Percentiles rank a stretch among this genome's conserved stretches.
Evolutionary conservation across 92 coral and sea anemone species (phyloP).

Genomic region (Palythoa caribaeorum): DNA sequence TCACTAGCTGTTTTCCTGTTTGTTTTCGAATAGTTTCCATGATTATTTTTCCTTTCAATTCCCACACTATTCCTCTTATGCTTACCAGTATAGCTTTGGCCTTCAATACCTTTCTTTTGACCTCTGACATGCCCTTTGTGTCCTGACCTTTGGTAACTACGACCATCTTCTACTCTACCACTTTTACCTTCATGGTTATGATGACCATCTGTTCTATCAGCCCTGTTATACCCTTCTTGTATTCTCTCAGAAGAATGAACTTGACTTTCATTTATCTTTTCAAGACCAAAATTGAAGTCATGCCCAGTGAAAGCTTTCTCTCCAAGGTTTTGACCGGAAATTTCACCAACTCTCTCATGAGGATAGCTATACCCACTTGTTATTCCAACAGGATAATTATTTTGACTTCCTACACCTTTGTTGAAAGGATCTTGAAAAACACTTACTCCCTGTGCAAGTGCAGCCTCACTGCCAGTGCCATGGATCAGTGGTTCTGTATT

Average conservation of each 20-base stretch:
- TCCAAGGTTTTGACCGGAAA: background rate
- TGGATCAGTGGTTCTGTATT: background rate
- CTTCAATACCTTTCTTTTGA: background rate
- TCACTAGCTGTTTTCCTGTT: background rate
- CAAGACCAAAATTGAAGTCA: background rate
- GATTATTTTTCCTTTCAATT: background rate
- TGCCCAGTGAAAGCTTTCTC: background rate
- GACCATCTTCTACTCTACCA: conserved; percentile 26
- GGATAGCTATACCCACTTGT: background rate
- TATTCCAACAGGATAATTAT: background rate
- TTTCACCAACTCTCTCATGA: background rate
- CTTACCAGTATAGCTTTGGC: background rate
- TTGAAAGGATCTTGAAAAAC: background rate
- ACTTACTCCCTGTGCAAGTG: background rate
- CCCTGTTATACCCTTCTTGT: conserved; percentile 7
- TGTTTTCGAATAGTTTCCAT: background rate
- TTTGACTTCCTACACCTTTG: background rate
- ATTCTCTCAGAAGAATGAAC: background rate
- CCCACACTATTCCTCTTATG: background rate
- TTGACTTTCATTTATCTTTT: background rate
- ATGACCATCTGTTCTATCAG: conserved; percentile 11
- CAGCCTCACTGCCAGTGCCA: no score
- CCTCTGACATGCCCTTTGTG: conserved; percentile 41
- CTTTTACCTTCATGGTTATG: conserved; percentile 33
- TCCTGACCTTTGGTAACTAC: conserved; percentile 6